These are phyloP conservation scores for Tillus elongatus DNA, from an alignment of 2,888 invertebrate genomes.

Conservation along the genomic window DNA sequence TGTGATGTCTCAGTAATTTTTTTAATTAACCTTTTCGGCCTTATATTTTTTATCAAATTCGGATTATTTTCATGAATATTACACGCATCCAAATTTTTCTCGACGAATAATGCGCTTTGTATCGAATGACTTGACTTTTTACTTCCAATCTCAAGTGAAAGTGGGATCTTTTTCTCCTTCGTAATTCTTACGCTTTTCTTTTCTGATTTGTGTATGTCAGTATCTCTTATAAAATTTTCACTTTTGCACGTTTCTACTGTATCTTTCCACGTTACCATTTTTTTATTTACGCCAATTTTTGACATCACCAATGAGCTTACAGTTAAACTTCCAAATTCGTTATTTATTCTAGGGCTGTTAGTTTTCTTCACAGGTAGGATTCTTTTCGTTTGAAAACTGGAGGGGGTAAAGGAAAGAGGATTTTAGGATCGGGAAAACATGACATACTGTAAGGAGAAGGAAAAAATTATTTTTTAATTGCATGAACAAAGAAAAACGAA, in stretches of 20 bases:
- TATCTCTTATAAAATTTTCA: not conserved
- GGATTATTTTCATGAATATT: no score
- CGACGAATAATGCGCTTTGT: no score
- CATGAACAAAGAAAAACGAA: not conserved
- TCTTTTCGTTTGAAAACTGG: slow-evolving; percentile 25
- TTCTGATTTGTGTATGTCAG: not conserved
- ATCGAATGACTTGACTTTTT: no score
- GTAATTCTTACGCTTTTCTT: not conserved
- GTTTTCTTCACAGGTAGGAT: slow-evolving; percentile 29
- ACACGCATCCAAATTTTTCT: no score
- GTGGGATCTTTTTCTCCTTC: no score
- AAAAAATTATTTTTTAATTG: no score
- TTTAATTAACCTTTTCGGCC: no score
- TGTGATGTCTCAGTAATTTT: no score
- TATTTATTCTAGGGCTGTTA: slow-evolving; percentile 38
- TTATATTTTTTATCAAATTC: no score
- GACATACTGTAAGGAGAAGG: not conserved
- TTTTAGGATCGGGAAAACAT: slow-evolving; percentile 16
- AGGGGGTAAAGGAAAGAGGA: slow-evolving; percentile 30
- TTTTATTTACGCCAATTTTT: not conserved
- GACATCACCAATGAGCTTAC: slow-evolving; percentile 25
- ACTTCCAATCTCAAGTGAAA: no score
- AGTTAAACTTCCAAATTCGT: slow-evolving; percentile 30
- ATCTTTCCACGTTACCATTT: slow-evolving; percentile 1
- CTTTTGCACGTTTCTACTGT: not conserved